Conservation (phyloP, 2,888 invertebrate species). For the Patella ulyssiponensis region DNA sequence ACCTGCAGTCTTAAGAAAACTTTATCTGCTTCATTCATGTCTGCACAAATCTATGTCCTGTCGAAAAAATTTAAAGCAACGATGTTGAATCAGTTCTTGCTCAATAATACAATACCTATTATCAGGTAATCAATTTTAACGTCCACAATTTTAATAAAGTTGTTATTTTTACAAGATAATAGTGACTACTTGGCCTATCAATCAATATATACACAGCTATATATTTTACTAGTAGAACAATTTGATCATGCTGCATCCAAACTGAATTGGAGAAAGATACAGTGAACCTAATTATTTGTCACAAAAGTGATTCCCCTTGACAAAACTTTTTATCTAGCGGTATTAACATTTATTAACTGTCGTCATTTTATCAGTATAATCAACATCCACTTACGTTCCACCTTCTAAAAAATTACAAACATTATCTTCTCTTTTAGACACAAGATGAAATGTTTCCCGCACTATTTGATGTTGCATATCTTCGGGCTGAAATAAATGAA, state of each 20-base stretch:
- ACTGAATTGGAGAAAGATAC: neutral
- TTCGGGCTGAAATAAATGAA: conserved; percentile 82
- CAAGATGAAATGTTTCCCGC: conserved; percentile 98
- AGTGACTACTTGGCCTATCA: too few relatives aligned
- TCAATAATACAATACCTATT: too few relatives aligned
- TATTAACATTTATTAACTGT: neutral
- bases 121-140: too few relatives aligned
- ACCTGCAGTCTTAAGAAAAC: too few relatives aligned
- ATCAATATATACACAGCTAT: too few relatives aligned
- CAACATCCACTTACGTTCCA: conserved; percentile 81
- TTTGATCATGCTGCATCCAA: neutral
- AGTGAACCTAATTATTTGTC: neutral
- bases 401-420: conserved; percentile 99
- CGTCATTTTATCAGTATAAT: neutral
- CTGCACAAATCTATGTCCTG: too few relatives aligned
- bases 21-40: too few relatives aligned
- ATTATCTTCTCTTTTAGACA: conserved; percentile 98
- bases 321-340: neutral
- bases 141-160: too few relatives aligned
- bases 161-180: too few relatives aligned
- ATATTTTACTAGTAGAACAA: too few relatives aligned
- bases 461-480: conserved; percentile 99
- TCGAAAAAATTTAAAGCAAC: too few relatives aligned
- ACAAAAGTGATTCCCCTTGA: neutral
- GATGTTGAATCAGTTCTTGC: too few relatives aligned